Evolutionary conservation across 2,113 vertebrate species (phyloP).

Genomic region (Leptobrachium ailaonicum): DNA sequence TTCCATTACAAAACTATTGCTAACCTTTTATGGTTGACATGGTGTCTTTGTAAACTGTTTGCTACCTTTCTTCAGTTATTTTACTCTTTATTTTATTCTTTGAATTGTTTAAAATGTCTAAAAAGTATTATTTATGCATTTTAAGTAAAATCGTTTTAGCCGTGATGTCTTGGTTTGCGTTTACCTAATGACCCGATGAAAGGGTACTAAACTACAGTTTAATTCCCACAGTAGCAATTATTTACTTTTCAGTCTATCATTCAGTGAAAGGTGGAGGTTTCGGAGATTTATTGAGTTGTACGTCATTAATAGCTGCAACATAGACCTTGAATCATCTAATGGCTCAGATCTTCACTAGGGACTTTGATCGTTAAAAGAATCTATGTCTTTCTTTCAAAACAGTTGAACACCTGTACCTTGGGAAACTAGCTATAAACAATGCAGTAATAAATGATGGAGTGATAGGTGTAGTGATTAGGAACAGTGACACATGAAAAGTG

Average conservation of each 20-base stretch:
- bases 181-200: background rate
- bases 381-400: slow-evolving; percentile 27
- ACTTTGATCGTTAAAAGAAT: slow-evolving; percentile 22
- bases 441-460: too few relatives aligned
- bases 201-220: slow-evolving; percentile 9
- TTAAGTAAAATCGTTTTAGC: background rate
- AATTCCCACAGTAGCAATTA: slow-evolving; percentile 26
- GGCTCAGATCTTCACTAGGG: slow-evolving; percentile 10
- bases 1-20: too few relatives aligned
- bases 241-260: slow-evolving; percentile 22
- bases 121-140: too few relatives aligned
- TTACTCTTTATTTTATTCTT: too few relatives aligned
- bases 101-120: too few relatives aligned
- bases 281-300: slow-evolving; percentile 24
- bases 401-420: slow-evolving; percentile 8
- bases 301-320: slow-evolving; percentile 30
- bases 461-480: too few relatives aligned
- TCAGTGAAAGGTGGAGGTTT: background rate
- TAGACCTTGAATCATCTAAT: slow-evolving; percentile 12
- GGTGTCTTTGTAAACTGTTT: too few relatives aligned
- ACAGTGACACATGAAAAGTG: too few relatives aligned
- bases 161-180: background rate
- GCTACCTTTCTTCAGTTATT: too few relatives aligned
- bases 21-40: too few relatives aligned
- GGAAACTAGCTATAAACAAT: background rate